Evolutionary conservation across 2,888 invertebrate species (phyloP), one percentile per base, ranked within the genome.

Genomic region (Dolichopus griseipennis): DNA sequence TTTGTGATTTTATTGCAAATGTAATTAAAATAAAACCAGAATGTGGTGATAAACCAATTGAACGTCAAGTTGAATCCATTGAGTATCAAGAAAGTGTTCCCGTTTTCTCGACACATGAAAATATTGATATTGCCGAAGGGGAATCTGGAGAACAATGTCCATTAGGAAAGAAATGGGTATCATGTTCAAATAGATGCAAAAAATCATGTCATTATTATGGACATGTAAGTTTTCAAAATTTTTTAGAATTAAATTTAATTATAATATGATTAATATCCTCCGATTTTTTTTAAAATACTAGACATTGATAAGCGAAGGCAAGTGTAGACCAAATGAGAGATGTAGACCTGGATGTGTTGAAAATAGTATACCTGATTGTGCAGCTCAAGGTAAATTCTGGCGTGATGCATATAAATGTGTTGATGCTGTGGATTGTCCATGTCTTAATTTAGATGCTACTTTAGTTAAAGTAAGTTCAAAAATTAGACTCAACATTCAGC

Each of bases 341-440:
- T 81, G 81, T 67, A 75, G 76, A 65, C 71, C 74, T 0, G 81
- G 79, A 2, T 81, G 81, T 71, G 77, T 80, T 1, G 75, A 76
- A 79, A 83, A 73, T 74, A 77, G 64, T 69, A 77, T 72, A 64
- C 78, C 66, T 6, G 76, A 79, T 8, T 93, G 93, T 74, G 84
- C 84, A 0, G 73, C 77, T 2, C 33, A 74, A 1, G 85, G 86
- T 1, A 84, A 84, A 72, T 83, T 85, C 66, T 92, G 92, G 90
- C 85, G 90, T 2, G 91, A 93, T 76, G 84, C 85, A 71, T 78
- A 82, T 34, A 89, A 87, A 0, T 95, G 95, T 75, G 91, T 93
- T 1, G 82, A 86, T 0, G 77, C 84, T 18, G 85, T 86, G 61
- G 89, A 92, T 75, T 95, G 95, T 75, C 87, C 90, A 15, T 95